Evolutionary conservation across 53 echinoderm and acorn worm genomes (phyloP).

Genomic region (Echinarachnius parma): DNA sequence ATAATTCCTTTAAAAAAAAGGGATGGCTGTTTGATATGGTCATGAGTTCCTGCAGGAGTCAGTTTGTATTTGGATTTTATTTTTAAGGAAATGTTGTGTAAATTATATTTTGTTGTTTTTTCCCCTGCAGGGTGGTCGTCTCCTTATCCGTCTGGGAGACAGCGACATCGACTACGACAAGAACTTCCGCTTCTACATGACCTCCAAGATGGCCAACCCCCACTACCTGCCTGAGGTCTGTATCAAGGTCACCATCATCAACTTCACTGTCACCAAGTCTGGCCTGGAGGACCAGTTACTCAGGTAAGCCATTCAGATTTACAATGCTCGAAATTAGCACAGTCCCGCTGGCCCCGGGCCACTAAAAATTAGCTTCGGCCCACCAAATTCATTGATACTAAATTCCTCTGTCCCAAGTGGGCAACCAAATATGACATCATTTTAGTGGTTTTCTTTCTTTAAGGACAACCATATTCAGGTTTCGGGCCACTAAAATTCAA

Average conservation of each 20-base stretch:
- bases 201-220: constrained; percentile 98
- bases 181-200: constrained; percentile 99
- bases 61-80: background rate
- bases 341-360: too few relatives aligned
- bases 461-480: too few relatives aligned
- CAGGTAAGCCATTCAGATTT: constrained; percentile 48
- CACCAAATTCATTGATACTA: too few relatives aligned
- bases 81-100: background rate
- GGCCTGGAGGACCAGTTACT: constrained; percentile 96
- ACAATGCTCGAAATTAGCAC: too few relatives aligned
- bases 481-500: too few relatives aligned
- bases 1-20: too few relatives aligned
- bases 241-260: constrained; percentile 99
- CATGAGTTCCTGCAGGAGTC: too few relatives aligned
- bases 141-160: constrained; percentile 91
- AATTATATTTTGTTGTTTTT: background rate
- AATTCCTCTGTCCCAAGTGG: too few relatives aligned
- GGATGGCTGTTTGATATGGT: too few relatives aligned
- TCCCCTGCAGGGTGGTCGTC: constrained; percentile 75
- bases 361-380: too few relatives aligned
- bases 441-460: background rate
- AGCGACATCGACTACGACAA: constrained; percentile 99
- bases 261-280: constrained; percentile 99
- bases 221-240: constrained; percentile 99
- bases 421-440: too few relatives aligned